Conservation (phyloP, 2,888 invertebrate genomes). For the Stenichneumon culpator region DNA sequence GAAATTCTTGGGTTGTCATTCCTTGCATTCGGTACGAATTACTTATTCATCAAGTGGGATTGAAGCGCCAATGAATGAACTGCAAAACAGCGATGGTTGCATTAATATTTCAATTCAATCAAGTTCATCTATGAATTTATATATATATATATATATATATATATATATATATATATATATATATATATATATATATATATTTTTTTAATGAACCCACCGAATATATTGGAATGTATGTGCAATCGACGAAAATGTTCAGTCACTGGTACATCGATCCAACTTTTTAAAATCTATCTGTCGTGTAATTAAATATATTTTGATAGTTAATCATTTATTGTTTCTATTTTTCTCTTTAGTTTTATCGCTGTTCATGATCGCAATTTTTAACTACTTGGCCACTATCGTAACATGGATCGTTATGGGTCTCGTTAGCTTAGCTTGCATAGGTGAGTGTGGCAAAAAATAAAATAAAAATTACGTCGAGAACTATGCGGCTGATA, state of each 20-base stretch:
- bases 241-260: neutral
- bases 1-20: constrained; percentile 93
- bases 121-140: neutral
- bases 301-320: neutral
- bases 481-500: neutral
- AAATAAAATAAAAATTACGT: neutral
- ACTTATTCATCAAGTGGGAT: neutral
- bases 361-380: constrained; percentile 92
- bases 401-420: constrained; percentile 96
- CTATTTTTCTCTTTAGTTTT: constrained; percentile 87
- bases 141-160: too few relatives aligned
- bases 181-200: too few relatives aligned
- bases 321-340: constrained; percentile 42
- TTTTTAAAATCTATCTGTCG: neutral
- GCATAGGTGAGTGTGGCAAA: constrained; percentile 87
- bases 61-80: neutral
- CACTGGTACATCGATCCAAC: constrained; percentile 6
- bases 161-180: too few relatives aligned
- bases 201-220: too few relatives aligned
- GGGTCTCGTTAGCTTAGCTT: constrained; percentile 91
- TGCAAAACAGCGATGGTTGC: neutral
- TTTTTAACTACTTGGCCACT: constrained; percentile 93
- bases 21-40: constrained; percentile 90
- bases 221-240: neutral
- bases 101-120: neutral